Evolutionary conservation across 2,888 invertebrate genomes (phyloP).

Genomic region (Adineta ricciae): DNA sequence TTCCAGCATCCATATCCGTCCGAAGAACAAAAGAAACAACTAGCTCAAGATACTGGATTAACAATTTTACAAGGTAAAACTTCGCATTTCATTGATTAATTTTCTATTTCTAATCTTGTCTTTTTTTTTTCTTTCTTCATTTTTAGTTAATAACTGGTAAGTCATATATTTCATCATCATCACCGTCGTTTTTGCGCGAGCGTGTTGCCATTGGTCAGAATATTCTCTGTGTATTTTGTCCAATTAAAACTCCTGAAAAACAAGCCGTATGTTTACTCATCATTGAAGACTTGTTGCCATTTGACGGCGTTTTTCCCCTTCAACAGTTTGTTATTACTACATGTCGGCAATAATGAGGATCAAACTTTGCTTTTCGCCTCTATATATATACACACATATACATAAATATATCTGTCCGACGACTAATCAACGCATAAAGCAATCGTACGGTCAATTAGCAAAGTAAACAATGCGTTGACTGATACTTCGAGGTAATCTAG

Average conservation of each 20-base stretch:
- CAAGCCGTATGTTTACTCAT: not conserved
- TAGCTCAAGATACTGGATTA: conserved; percentile 99
- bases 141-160: conserved; percentile 19
- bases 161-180: not conserved
- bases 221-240: not conserved
- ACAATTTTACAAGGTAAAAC: conserved; percentile 78
- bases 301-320: not conserved
- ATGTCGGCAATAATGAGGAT: not conserved
- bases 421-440: not conserved
- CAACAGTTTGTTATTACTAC: not conserved
- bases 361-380: not conserved
- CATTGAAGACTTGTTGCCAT: not conserved
- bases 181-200: not conserved
- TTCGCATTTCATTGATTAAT: too few relatives aligned
- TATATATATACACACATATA: not conserved
- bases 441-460: not conserved
- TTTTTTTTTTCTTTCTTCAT: not conserved
- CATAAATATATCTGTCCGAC: not conserved
- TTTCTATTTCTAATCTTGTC: not conserved
- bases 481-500: not conserved
- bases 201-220: not conserved
- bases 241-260: not conserved
- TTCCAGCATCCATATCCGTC: conserved; percentile 99
- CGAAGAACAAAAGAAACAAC: conserved; percentile 99
- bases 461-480: not conserved